phyloP scores from a whole-genome alignment of 2,113 vertebrate genomes.

The Solea senegalensis region DNA sequence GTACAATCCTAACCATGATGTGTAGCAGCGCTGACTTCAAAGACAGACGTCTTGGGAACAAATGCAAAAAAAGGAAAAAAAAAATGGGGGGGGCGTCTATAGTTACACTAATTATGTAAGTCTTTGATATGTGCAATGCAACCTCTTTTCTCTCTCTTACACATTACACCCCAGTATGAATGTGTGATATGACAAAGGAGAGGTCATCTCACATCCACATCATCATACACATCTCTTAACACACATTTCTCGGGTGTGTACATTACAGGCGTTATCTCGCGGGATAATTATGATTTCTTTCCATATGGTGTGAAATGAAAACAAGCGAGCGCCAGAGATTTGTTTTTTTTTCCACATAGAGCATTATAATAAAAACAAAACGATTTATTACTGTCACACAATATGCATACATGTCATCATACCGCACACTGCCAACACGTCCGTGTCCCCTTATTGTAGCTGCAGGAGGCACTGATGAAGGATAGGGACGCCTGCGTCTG shows the following conservation, averaged over 20 bases:
- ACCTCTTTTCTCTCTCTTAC: background rate
- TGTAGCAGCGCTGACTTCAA: slow-evolving; percentile 33
- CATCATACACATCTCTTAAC: background rate
- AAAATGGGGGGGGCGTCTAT: background rate
- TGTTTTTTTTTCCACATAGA: background rate
- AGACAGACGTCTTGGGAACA: slow-evolving; percentile 26
- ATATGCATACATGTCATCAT: background rate
- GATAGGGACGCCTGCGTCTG: background rate
- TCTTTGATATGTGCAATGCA: background rate
- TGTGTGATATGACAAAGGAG: background rate
- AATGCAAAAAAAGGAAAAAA: slow-evolving; percentile 10
- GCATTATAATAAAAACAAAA: background rate
- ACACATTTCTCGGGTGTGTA: background rate
- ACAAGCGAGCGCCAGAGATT: background rate
- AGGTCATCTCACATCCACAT: background rate
- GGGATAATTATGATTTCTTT: background rate
- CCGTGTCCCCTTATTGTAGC: background rate
- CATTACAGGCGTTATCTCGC: background rate
- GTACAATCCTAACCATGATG: slow-evolving; percentile 7
- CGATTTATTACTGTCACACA: background rate
- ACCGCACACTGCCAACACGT: background rate
- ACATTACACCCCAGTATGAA: background rate
- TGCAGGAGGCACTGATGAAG: background rate
- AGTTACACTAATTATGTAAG: background rate
- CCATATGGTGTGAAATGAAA: background rate